Conservation (phyloP, 2,888 invertebrate genomes). For the Disparrhopalites patrizii region DNA sequence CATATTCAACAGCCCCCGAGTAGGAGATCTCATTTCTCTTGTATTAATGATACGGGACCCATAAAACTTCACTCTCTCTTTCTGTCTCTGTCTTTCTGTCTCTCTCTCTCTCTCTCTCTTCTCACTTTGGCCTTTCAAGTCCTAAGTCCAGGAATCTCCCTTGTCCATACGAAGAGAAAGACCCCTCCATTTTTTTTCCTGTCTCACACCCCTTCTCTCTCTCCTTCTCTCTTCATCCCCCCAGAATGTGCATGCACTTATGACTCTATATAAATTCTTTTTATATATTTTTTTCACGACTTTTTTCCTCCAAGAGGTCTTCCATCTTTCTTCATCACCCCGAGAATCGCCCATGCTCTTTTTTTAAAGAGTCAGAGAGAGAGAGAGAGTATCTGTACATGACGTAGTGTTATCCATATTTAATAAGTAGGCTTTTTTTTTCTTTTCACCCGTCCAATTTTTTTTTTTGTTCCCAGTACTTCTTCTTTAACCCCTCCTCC, state of each 20-base stretch:
- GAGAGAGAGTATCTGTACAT: no score
- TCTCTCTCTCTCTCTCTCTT: conserved; percentile 32
- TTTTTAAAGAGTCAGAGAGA: no score
- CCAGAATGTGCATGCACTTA: conserved; percentile 4
- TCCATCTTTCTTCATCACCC: no score
- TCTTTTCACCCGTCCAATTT: no score
- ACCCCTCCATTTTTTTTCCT: conserved; percentile 1
- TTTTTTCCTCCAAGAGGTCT: no score
- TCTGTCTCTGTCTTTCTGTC: conserved; percentile 41
- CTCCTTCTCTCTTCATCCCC: background rate
- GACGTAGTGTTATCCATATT: no score
- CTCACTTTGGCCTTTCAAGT: background rate
- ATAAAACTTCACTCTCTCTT: conserved; percentile 40
- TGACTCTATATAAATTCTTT: background rate
- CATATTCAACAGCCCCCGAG: conserved; percentile 41
- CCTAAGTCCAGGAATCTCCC: conserved; percentile 14
- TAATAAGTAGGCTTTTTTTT: no score
- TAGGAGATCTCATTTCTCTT: conserved; percentile 39
- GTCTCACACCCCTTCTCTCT: background rate
- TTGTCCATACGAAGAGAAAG: conserved; percentile 17
- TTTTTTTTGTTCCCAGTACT: no score
- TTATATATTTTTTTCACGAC: background rate
- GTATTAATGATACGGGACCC: conserved; percentile 41
- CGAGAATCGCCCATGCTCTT: no score
- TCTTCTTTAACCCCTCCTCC: no score